Evolutionary conservation across 2,888 invertebrate genomes (phyloP).

Genomic region (Platynereis dumerilii): DNA sequence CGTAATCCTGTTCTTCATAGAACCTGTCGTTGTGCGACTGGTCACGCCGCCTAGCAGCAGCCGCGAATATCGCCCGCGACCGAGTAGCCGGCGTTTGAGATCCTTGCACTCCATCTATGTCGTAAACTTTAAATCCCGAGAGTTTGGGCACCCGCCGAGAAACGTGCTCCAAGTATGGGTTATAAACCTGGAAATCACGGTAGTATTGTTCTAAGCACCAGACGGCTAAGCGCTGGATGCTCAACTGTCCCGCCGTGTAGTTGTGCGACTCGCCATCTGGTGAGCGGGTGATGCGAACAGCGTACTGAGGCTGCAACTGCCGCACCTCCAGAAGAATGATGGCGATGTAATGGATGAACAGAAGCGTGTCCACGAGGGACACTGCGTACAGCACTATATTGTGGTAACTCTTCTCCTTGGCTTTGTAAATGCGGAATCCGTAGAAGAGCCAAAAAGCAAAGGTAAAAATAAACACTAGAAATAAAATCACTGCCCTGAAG

Average conservation of each 20-base stretch:
- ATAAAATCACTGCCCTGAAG: constrained; percentile 86
- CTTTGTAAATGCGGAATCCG: constrained; percentile 77
- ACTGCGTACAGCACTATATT: constrained; percentile 90
- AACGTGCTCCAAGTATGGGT: constrained; percentile 74
- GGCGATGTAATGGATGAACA: constrained; percentile 93
- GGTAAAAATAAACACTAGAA: constrained; percentile 87
- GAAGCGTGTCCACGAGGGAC: constrained; percentile 88
- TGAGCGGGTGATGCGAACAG: constrained; percentile 78
- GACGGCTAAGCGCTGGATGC: constrained; percentile 93
- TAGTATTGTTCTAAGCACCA: constrained; percentile 95
- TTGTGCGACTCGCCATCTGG: constrained; percentile 93
- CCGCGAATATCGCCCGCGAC: constrained; percentile 65
- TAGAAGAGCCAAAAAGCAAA: constrained; percentile 99
- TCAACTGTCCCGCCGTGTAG: constrained; percentile 74
- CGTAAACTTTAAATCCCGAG: constrained; percentile 83
- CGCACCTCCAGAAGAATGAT: constrained; percentile 92
- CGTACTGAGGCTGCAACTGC: constrained; percentile 86
- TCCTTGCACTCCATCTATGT: constrained; percentile 76
- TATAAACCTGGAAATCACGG: constrained; percentile 92
- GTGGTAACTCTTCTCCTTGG: constrained; percentile 69
- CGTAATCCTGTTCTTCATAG: constrained; percentile 97
- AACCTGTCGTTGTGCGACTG: constrained; percentile 94
- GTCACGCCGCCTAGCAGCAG: constrained; percentile 83
- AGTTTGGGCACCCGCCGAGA: constrained; percentile 46
- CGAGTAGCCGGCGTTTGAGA: background rate